A percentile compares a stretch with the other conserved stretches of the same genome.
phyloP scores from a whole-genome alignment of 37 sponge, comb jelly and placozoan species.

The Haliclona indistincta region DNA sequence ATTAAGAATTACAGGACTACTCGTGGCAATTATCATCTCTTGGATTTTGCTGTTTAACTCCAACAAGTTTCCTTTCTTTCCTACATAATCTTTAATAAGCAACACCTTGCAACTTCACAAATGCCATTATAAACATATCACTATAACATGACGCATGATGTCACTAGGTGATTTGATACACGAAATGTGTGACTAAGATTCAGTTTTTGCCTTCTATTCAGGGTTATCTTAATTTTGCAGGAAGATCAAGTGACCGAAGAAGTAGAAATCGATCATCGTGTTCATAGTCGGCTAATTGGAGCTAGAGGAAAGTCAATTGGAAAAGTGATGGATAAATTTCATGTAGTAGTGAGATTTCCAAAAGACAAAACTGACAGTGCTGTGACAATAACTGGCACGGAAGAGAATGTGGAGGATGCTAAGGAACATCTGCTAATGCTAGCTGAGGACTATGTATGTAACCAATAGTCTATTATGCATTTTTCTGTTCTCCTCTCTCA shows the following conservation, averaged over 20 bases:
- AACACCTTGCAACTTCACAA: too few relatives aligned
- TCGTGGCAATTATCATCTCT: too few relatives aligned
- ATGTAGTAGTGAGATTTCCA: slow-evolving; percentile 84
- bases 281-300: slow-evolving; percentile 88
- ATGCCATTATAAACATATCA: too few relatives aligned
- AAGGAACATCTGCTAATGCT: slow-evolving; percentile 77
- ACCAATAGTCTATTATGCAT: not conserved
- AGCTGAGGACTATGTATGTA: slow-evolving; percentile 86
- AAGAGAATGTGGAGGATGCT: slow-evolving; percentile 88
- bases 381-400: slow-evolving; percentile 75
- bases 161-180: too few relatives aligned
- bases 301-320: slow-evolving; percentile 74
- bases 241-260: slow-evolving; percentile 80
- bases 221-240: too few relatives aligned
- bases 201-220: too few relatives aligned
- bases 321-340: slow-evolving; percentile 84
- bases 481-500: not conserved
- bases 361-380: slow-evolving; percentile 61
- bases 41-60: too few relatives aligned
- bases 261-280: slow-evolving; percentile 75
- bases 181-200: too few relatives aligned
- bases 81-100: too few relatives aligned
- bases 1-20: too few relatives aligned
- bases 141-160: too few relatives aligned
- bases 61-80: too few relatives aligned